Evolutionary conservation across 2,113 vertebrate genomes (phyloP).

Genomic region (Upupa epops): DNA sequence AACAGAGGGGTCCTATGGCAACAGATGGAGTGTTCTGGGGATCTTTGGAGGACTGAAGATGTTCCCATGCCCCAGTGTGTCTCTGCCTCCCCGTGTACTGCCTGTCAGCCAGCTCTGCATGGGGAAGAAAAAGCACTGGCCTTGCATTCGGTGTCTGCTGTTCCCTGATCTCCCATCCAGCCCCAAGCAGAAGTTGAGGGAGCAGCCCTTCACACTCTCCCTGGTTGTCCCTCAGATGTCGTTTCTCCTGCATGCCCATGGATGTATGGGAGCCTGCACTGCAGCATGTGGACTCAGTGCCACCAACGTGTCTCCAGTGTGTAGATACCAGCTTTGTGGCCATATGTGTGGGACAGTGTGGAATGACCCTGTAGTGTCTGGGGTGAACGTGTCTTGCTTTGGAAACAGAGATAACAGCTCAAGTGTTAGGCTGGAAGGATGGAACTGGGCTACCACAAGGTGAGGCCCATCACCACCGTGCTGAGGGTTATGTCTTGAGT

Average conservation of each 20-base stretch:
- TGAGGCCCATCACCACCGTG: rapidly evolving
- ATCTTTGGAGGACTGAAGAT: rapidly evolving
- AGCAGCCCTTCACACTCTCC: neutral
- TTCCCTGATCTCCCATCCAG: neutral
- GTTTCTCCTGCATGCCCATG: rapidly evolving
- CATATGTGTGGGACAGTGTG: rapidly evolving
- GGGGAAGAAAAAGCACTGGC: neutral
- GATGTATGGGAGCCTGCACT: neutral
- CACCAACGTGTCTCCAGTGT: neutral
- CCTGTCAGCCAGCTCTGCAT: rapidly evolving
- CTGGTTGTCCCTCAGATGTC: neutral
- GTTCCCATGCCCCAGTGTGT: rapidly evolving
- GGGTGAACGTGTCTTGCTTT: neutral
- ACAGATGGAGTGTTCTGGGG: neutral
- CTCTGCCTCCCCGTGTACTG: rapidly evolving
- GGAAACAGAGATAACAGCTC: neutral
- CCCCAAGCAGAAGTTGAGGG: rapidly evolving
- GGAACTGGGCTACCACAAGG: neutral
- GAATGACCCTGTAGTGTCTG: rapidly evolving
- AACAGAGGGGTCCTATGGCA: neutral
- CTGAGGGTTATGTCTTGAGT: neutral
- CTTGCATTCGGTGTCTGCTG: neutral
- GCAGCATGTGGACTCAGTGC: rapidly evolving
- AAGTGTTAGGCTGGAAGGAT: neutral
- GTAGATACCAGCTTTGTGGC: neutral